Evolutionary conservation across 2,113 vertebrate genomes (phyloP).

Genomic region (Ploceus nigricollis): DNA sequence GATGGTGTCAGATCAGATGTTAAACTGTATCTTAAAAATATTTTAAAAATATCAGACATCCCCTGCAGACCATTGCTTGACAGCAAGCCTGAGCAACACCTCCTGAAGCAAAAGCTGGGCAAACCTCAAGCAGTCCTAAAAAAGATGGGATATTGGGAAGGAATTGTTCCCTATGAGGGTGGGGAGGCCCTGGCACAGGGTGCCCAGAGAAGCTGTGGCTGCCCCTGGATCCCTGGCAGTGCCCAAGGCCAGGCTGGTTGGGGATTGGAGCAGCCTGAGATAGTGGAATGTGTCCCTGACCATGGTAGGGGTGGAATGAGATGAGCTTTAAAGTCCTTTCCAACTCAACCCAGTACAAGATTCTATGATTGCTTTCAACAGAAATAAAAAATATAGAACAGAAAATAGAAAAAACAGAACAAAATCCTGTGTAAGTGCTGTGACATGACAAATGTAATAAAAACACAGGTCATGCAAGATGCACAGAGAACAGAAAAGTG

Average conservation of each 20-base stretch:
- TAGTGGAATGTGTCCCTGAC: background rate
- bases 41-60: background rate
- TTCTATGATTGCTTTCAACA: background rate
- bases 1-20: background rate
- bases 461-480: fast-evolving
- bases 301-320: background rate
- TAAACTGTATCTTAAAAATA: background rate
- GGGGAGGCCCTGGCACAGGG: fast-evolving
- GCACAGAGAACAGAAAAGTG: background rate
- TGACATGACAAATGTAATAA: background rate
- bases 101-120: background rate
- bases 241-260: fast-evolving
- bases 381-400: background rate
- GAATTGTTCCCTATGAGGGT: background rate
- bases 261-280: background rate
- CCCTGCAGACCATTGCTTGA: background rate
- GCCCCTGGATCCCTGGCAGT: background rate
- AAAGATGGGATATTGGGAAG: background rate
- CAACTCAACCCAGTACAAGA: background rate
- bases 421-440: background rate
- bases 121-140: background rate
- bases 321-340: background rate
- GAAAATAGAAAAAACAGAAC: background rate
- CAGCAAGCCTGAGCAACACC: background rate
- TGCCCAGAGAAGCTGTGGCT: background rate